These are phyloP conservation scores for Drosophila ochracea DNA, from an alignment of 2,888 invertebrate genomes.

Conservation along the genomic window DNA sequence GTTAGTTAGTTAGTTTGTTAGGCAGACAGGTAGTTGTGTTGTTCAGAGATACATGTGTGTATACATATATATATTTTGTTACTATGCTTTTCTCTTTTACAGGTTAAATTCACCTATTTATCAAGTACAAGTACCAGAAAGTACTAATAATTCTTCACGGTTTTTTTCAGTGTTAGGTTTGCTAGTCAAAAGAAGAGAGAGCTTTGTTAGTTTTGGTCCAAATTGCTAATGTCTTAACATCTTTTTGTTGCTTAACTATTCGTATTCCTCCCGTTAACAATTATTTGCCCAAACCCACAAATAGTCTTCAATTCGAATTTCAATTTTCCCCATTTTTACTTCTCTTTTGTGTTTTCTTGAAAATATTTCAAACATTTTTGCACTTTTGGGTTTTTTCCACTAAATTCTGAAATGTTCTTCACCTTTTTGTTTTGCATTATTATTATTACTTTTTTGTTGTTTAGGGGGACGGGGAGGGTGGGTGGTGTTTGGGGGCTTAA, in stretches of 20 bases:
- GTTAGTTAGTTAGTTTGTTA: slow-evolving; percentile 35
- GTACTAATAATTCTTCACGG: background rate
- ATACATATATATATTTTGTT: slow-evolving; percentile 5
- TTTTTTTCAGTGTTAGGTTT: slow-evolving; percentile 13
- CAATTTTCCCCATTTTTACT: background rate
- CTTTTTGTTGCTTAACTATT: slow-evolving; percentile 21
- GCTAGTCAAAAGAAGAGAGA: slow-evolving; percentile 7
- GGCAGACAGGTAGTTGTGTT: slow-evolving; percentile 70
- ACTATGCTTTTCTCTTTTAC: slow-evolving; percentile 9
- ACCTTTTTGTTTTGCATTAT: slow-evolving; percentile 12
- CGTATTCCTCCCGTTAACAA: slow-evolving; percentile 19
- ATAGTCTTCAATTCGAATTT: slow-evolving; percentile 10
- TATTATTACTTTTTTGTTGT: slow-evolving; percentile 11
- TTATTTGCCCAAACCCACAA: slow-evolving; percentile 15
- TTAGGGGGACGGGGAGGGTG: background rate
- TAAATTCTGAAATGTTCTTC: slow-evolving; percentile 5
- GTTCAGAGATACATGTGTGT: slow-evolving; percentile 53
- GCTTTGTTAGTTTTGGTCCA: slow-evolving; percentile 68
- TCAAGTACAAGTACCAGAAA: slow-evolving; percentile 12
- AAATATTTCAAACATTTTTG: slow-evolving; percentile 29
- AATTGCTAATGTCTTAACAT: slow-evolving; percentile 58
- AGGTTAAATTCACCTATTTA: slow-evolving; percentile 28
- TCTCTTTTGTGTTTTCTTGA: background rate
- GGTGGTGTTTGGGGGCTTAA: background rate
- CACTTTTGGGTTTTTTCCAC: slow-evolving; percentile 10